Percentiles rank a stretch among this genome's conserved stretches.
Evolutionary conservation across 2,797 vertebrate genomes (phyloP).

Genomic region (Echeneis naucrates): DNA sequence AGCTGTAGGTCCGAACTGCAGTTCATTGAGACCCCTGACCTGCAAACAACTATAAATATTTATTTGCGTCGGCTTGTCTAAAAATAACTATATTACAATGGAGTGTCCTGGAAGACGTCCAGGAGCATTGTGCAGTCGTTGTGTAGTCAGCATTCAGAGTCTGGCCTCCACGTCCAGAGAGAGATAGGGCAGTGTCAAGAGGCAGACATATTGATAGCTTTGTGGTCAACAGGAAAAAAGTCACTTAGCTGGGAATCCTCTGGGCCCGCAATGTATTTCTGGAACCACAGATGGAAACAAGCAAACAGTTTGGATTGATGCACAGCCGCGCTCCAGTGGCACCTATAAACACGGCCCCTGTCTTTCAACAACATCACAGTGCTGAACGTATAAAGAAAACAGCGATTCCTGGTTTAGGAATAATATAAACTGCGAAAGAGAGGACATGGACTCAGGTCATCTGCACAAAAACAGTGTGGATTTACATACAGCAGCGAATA

Average conservation of each 20-base stretch:
- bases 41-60: slow-evolving; percentile 83
- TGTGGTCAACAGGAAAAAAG: slow-evolving; percentile 74
- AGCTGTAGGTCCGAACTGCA: slow-evolving; percentile 57
- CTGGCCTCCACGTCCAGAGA: slow-evolving; percentile 66
- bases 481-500: background rate
- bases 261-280: slow-evolving; percentile 73
- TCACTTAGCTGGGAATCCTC: slow-evolving; percentile 71
- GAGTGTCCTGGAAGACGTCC: slow-evolving; percentile 76
- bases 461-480: background rate
- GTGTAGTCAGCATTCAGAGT: slow-evolving; percentile 77
- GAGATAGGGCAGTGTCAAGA: slow-evolving; percentile 70
- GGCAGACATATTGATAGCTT: slow-evolving; percentile 80
- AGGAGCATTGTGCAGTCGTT: slow-evolving; percentile 68
- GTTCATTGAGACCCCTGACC: slow-evolving; percentile 77
- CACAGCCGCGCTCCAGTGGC: slow-evolving; percentile 49
- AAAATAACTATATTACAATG: slow-evolving; percentile 84
- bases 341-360: slow-evolving; percentile 41
- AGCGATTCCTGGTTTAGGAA: slow-evolving; percentile 28
- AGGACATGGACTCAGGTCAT: background rate
- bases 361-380: slow-evolving; percentile 37
- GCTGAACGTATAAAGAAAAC: slow-evolving; percentile 18
- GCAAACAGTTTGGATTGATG: slow-evolving; percentile 51
- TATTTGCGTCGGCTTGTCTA: slow-evolving; percentile 82
- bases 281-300: slow-evolving; percentile 56
- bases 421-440: background rate